Conservation (phyloP, 2,113 vertebrate genomes). For the Epinephelus fuscoguttatus region DNA sequence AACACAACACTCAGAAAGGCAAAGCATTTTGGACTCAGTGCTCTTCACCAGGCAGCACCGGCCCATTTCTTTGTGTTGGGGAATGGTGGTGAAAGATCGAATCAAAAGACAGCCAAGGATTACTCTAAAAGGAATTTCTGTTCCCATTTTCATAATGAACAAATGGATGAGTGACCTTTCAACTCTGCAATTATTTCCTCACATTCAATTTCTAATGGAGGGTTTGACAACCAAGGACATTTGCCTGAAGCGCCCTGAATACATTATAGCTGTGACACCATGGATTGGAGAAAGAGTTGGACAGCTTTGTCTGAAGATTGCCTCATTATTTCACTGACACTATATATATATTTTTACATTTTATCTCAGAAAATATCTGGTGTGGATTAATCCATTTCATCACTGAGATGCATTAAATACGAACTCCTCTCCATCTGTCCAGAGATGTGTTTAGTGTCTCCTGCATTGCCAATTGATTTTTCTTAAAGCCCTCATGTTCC, state of each 20-base stretch:
- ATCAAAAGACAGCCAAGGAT: constrained; percentile 55
- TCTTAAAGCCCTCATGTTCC: constrained; percentile 31
- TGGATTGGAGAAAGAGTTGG: constrained; percentile 26
- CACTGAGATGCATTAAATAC: constrained; percentile 15
- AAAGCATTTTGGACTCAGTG: background rate
- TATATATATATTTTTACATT: background rate
- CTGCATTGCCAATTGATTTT: constrained; percentile 56
- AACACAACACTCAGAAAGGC: constrained; percentile 12
- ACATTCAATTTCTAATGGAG: constrained; percentile 56
- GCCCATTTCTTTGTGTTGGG: constrained; percentile 30
- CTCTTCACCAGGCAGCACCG: constrained; percentile 8
- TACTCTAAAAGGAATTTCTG: constrained; percentile 49
- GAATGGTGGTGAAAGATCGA: constrained; percentile 44
- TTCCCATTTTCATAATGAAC: constrained; percentile 43
- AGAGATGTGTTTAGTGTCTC: constrained; percentile 54
- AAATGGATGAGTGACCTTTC: constrained; percentile 61
- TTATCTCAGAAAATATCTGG: constrained; percentile 15
- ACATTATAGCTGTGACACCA: constrained; percentile 47
- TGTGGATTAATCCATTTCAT: constrained; percentile 20
- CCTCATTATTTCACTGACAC: constrained; percentile 9
- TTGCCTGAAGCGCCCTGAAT: constrained; percentile 51
- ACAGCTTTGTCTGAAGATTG: constrained; percentile 45
- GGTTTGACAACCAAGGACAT: constrained; percentile 66
- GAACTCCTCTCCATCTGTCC: constrained; percentile 53
- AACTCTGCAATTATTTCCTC: constrained; percentile 59